These are phyloP conservation scores for Syngnathus rostellatus DNA, from an alignment of 2,797 vertebrate genomes.

Conservation along the genomic window DNA sequence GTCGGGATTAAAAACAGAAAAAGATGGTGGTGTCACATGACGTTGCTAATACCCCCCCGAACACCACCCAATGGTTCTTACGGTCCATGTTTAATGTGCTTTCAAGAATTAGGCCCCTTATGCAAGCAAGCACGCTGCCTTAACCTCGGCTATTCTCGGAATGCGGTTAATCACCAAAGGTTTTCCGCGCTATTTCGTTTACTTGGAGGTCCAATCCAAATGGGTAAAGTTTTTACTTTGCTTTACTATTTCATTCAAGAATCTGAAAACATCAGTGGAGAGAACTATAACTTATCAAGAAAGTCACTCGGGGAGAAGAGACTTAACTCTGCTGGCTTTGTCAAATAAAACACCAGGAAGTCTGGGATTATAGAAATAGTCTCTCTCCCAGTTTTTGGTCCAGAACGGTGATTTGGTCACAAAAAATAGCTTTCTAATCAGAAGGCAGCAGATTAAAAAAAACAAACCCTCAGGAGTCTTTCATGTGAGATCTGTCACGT, in stretches of 20 bases:
- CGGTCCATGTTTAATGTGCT: conserved; percentile 19
- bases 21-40: conserved; percentile 36
- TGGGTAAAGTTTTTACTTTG: conserved; percentile 6
- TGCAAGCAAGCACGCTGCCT: conserved; percentile 20
- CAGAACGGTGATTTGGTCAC: conserved; percentile 20
- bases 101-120: conserved; percentile 25
- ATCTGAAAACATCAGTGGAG: neutral
- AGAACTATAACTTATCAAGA: conserved; percentile 4
- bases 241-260: conserved; percentile 7
- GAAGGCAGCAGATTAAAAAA: conserved; percentile 17
- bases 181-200: neutral
- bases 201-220: neutral
- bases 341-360: conserved; percentile 26
- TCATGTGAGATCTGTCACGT: conserved; percentile 11
- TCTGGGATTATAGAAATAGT: conserved; percentile 20
- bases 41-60: conserved; percentile 23
- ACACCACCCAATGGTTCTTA: conserved; percentile 18
- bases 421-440: conserved; percentile 3
- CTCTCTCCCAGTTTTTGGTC: conserved; percentile 7
- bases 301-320: conserved; percentile 9
- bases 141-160: conserved; percentile 30
- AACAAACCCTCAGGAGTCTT: conserved; percentile 12
- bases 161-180: conserved; percentile 33
- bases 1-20: conserved; percentile 13
- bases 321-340: conserved; percentile 13